A percentile compares a stretch with the other conserved stretches of the same genome.
phyloP scores from a whole-genome alignment of 2,888 invertebrate species.

The Sesamia inferens region DNA sequence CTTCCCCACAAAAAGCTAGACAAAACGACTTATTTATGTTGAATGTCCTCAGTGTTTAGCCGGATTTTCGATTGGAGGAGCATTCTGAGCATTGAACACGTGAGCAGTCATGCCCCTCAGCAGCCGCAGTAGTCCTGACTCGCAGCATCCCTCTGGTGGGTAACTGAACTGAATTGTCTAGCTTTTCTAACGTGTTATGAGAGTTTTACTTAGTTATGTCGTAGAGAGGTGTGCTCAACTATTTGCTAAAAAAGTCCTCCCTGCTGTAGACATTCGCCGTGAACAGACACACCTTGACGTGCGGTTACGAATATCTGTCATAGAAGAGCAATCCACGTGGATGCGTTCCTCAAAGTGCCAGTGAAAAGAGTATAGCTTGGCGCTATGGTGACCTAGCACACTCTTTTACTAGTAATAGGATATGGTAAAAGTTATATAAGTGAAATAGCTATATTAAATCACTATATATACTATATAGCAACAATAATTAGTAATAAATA shows the following conservation, averaged over 20 bases:
- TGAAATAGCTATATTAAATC: no score
- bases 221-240: not conserved
- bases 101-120: slow-evolving; percentile 38
- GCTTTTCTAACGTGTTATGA: not conserved
- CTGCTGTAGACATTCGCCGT: not conserved
- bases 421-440: no score
- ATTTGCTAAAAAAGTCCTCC: not conserved
- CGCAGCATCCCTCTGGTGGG: slow-evolving; percentile 44
- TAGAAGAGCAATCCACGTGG: no score
- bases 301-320: not conserved
- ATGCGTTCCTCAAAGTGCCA: no score
- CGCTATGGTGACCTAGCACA: no score
- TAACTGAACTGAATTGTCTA: not conserved
- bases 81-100: not conserved
- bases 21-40: not conserved
- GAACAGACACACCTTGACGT: not conserved
- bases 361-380: no score
- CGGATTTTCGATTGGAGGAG: not conserved
- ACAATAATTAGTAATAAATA: no score
- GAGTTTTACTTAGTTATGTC: no score
- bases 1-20: slow-evolving; percentile 10
- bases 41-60: slow-evolving; percentile 5
- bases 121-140: slow-evolving; percentile 52
- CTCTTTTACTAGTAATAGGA: no score
- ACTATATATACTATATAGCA: no score